Conservation (phyloP, 2,888 invertebrate genomes). For the Leptogaster cylindrica region DNA sequence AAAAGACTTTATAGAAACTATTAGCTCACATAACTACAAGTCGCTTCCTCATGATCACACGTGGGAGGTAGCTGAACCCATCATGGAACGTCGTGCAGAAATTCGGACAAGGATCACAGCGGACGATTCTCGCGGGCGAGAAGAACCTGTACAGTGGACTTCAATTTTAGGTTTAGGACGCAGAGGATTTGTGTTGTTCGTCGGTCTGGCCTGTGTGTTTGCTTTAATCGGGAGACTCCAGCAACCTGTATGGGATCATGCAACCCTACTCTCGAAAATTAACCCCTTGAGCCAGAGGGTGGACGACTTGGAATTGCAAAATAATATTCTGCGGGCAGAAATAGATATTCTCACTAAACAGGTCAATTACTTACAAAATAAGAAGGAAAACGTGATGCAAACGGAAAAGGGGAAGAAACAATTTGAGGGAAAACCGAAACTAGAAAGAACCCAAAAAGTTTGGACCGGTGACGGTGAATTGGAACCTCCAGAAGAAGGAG, state of each 20-base stretch:
- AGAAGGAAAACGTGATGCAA: conserved; percentile 36
- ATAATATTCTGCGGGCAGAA: conserved; percentile 58
- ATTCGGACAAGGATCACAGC: background rate
- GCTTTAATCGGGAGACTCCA: conserved; percentile 54
- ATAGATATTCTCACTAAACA: conserved; percentile 58
- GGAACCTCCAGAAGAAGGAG: background rate
- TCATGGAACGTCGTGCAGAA: background rate
- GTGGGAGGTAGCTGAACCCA: background rate
- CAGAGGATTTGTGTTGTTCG: conserved; percentile 52
- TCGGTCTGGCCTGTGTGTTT: conserved; percentile 52
- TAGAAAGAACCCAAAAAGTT: conserved; percentile 50
- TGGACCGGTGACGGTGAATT: conserved; percentile 55
- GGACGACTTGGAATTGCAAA: conserved; percentile 55
- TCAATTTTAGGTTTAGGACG: background rate
- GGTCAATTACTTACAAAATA: conserved; percentile 49
- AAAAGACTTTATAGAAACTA: no score
- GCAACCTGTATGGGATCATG: conserved; percentile 53
- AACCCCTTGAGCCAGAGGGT: conserved; percentile 49
- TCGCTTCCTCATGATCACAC: no score
- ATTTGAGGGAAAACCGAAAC: background rate
- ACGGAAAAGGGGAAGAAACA: conserved; percentile 22
- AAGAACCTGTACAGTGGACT: background rate
- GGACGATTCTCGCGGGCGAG: background rate
- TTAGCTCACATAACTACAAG: no score
- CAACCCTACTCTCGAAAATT: conserved; percentile 46